These are phyloP conservation scores for Cheiracanthium punctorium DNA, from an alignment of 2,888 invertebrate genomes.

Conservation along the genomic window DNA sequence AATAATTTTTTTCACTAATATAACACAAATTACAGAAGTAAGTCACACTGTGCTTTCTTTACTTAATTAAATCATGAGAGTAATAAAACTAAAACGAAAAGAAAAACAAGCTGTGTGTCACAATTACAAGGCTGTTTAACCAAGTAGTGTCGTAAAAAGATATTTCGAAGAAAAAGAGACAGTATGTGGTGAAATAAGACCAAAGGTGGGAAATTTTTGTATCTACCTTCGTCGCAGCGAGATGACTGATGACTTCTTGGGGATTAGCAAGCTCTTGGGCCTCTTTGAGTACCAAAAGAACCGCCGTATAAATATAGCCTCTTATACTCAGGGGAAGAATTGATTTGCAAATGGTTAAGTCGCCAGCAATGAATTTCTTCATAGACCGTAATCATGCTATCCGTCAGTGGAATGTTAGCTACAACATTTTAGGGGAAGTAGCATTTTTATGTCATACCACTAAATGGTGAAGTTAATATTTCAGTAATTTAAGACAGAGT, in stretches of 20 bases:
- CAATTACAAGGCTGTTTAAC: conserved; percentile 21
- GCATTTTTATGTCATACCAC: background rate
- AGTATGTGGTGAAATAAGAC: background rate
- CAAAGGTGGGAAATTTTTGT: conserved; percentile 10
- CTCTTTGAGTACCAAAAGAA: background rate
- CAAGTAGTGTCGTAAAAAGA: conserved; percentile 7
- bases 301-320: conserved; percentile 7
- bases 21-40: too few relatives aligned
- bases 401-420: background rate
- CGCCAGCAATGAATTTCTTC: background rate
- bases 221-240: background rate
- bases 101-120: background rate
- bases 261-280: conserved; percentile 32
- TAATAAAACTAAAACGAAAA: too few relatives aligned
- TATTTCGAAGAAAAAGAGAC: conserved; percentile 5
- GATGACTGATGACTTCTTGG: conserved; percentile 45
- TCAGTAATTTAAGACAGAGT: background rate
- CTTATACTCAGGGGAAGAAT: conserved; percentile 12
- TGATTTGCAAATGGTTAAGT: conserved; percentile 22
- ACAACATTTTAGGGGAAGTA: background rate
- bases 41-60: too few relatives aligned
- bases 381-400: background rate
- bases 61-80: too few relatives aligned
- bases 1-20: too few relatives aligned
- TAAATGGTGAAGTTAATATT: background rate